Evolutionary conservation across 1,140 invertebrate genomes (phyloP).

Genomic region (Saccostrea echinata): DNA sequence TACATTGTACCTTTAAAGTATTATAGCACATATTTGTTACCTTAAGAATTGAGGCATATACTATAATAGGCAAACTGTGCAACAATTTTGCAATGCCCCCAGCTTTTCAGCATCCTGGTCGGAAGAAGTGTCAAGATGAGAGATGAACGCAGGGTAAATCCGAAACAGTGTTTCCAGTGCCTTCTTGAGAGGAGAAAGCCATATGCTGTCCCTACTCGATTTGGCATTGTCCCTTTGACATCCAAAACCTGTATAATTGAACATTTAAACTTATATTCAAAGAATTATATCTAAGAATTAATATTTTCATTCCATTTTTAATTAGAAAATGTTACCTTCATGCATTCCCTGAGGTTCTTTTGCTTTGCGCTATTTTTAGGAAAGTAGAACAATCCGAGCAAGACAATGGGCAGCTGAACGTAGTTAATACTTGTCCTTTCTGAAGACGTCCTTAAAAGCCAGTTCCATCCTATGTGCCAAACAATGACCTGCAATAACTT

Average conservation of each 20-base stretch:
- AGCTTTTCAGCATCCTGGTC: too few species aligned
- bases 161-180: background rate
- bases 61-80: too few species aligned
- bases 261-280: background rate
- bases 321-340: background rate
- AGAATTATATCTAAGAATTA: background rate
- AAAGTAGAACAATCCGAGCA: background rate
- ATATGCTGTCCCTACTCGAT: background rate
- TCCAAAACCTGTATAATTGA: background rate
- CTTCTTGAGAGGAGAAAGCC: conserved; percentile 13
- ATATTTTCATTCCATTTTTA: background rate
- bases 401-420: background rate
- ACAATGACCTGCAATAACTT: background rate
- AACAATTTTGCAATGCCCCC: too few species aligned
- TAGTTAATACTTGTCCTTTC: background rate
- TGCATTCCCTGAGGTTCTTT: background rate
- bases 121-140: background rate
- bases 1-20: background rate
- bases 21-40: background rate
- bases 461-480: background rate
- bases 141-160: background rate
- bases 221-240: background rate
- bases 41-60: background rate
- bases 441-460: background rate
- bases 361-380: background rate